Evolutionary conservation across 2,888 invertebrate genomes (phyloP).

Genomic region (Polydrusus pterygomalis): DNA sequence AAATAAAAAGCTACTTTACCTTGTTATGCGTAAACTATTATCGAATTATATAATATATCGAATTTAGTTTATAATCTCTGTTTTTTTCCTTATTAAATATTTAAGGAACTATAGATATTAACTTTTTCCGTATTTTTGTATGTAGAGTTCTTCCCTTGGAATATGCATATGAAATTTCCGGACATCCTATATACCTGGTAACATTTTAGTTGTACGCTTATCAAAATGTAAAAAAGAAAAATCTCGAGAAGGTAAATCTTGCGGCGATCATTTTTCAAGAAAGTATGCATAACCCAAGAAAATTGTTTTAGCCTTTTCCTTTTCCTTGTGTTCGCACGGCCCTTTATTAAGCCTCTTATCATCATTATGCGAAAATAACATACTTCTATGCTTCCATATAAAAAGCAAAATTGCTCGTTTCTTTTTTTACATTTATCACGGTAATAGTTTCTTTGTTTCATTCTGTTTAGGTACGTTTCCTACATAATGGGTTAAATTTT

Average conservation of each 20-base stretch:
- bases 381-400: conserved; percentile 15
- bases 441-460: conserved; percentile 17
- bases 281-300: conserved; percentile 23
- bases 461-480: background rate
- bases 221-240: conserved; percentile 8
- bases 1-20: too few species aligned
- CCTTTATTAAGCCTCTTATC: conserved; percentile 22
- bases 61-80: too few species aligned
- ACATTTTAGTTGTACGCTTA: background rate
- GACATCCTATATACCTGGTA: background rate
- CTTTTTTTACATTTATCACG: conserved; percentile 11
- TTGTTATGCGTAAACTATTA: too few species aligned
- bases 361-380: conserved; percentile 24
- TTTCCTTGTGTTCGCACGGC: conserved; percentile 15
- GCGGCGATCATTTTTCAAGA: conserved; percentile 10
- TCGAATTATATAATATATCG: too few species aligned
- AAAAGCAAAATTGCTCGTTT: conserved; percentile 16
- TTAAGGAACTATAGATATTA: too few species aligned
- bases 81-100: too few species aligned
- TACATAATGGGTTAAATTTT: background rate
- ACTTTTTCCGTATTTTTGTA: too few species aligned
- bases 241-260: conserved; percentile 9
- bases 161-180: too few species aligned
- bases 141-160: too few species aligned
- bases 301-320: conserved; percentile 23